These are phyloP conservation scores for Chromobotia macracanthus DNA, from an alignment of 2,797 vertebrate genomes.

Conservation along the genomic window DNA sequence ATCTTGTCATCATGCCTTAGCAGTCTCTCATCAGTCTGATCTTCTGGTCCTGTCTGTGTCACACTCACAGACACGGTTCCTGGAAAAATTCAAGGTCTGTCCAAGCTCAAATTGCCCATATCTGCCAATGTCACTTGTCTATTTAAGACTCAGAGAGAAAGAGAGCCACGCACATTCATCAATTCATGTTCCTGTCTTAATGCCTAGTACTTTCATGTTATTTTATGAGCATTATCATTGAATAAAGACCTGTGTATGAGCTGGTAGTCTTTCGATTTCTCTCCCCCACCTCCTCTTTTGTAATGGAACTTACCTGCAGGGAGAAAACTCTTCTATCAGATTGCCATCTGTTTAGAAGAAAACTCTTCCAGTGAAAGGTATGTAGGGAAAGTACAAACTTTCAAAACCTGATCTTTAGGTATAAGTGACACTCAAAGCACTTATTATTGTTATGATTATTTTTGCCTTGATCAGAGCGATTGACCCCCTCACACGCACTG, in stretches of 20 bases:
- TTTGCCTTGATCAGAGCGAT: not conserved
- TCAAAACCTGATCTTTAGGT: not conserved
- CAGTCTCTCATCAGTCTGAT: slow-evolving; percentile 52
- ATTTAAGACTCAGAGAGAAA: slow-evolving; percentile 24
- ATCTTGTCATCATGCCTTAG: slow-evolving; percentile 63
- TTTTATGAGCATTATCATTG: slow-evolving; percentile 60
- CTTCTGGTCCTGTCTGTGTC: slow-evolving; percentile 50
- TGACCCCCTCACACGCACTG: not conserved
- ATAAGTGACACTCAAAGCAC: not conserved
- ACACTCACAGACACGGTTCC: slow-evolving; percentile 21
- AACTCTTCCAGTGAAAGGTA: not conserved
- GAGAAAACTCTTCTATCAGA: slow-evolving; percentile 37
- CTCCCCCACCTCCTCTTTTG: slow-evolving; percentile 44
- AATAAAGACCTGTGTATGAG: slow-evolving; percentile 65
- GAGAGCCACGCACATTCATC: slow-evolving; percentile 44
- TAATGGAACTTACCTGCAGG: not conserved
- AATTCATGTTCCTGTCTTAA: slow-evolving; percentile 56
- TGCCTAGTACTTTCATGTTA: slow-evolving; percentile 58
- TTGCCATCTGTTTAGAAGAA: slow-evolving; percentile 38
- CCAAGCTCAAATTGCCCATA: slow-evolving; percentile 21
- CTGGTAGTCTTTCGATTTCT: slow-evolving; percentile 57
- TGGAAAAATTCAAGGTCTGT: slow-evolving; percentile 40
- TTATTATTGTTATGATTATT: not conserved
- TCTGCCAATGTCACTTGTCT: slow-evolving; percentile 10
- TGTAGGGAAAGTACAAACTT: not conserved